Conservation (phyloP, 2,113 vertebrate genomes). For the Henicopernis longicauda region DNA sequence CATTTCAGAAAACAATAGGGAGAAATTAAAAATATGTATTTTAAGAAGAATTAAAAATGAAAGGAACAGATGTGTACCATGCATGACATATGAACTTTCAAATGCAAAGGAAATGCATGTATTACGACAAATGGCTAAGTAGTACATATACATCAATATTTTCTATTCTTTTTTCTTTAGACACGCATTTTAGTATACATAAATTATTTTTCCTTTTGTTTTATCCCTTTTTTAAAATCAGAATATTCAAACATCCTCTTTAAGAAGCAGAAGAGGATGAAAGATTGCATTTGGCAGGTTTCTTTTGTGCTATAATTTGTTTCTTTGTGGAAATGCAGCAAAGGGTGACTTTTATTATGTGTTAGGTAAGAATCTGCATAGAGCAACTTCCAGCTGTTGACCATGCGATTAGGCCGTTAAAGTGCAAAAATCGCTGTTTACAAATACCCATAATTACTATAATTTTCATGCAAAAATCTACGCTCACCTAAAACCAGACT, state of each 20-base stretch:
- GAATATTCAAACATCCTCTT: slow-evolving; percentile 24
- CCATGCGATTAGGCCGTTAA: slow-evolving; percentile 52
- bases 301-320: slow-evolving; percentile 36
- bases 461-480: slow-evolving; percentile 64
- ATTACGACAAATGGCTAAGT: not conserved
- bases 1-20: slow-evolving; percentile 44
- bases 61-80: slow-evolving; percentile 36
- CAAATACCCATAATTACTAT: slow-evolving; percentile 65
- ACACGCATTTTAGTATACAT: not conserved
- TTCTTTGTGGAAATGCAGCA: slow-evolving; percentile 56
- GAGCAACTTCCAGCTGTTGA: slow-evolving; percentile 60
- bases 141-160: not conserved
- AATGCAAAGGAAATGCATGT: slow-evolving; percentile 6
- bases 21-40: slow-evolving; percentile 52
- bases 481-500: slow-evolving; percentile 41
- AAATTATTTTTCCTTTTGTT: slow-evolving; percentile 32
- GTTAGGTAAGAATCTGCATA: slow-evolving; percentile 58
- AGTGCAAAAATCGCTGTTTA: slow-evolving; percentile 58
- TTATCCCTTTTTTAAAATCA: slow-evolving; percentile 1
- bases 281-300: slow-evolving; percentile 26
- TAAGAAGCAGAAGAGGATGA: slow-evolving; percentile 49
- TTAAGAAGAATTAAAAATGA: slow-evolving; percentile 41
- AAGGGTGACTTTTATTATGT: slow-evolving; percentile 67
- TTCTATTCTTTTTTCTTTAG: not conserved
- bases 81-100: slow-evolving; percentile 20